phyloP scores from a whole-genome alignment of 1,140 invertebrate genomes.

The Lineus longissimus region DNA sequence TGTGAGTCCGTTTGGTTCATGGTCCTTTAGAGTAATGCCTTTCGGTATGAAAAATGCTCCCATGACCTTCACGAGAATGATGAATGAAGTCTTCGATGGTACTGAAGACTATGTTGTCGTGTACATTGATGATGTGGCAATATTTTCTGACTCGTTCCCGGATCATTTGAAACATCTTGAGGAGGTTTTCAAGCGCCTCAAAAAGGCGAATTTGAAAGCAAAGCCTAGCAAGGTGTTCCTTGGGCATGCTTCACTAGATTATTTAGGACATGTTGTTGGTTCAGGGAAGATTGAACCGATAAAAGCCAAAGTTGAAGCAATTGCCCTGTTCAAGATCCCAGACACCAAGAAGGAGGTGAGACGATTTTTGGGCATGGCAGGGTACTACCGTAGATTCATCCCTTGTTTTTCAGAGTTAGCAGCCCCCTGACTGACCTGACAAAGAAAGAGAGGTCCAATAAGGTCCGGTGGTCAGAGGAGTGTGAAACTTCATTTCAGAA shows the following conservation, averaged over 20 bases:
- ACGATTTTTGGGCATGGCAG: slow-evolving; percentile 32
- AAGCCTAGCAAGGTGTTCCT: no score
- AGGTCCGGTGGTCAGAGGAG: slow-evolving; percentile 38
- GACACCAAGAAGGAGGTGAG: slow-evolving; percentile 29
- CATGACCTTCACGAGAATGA: no score
- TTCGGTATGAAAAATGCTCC: no score
- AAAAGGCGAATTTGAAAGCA: no score
- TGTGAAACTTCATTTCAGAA: slow-evolving; percentile 37
- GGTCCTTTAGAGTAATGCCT: no score
- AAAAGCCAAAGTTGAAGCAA: slow-evolving; percentile 22
- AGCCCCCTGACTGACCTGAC: slow-evolving; percentile 41
- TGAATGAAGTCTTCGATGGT: no score
- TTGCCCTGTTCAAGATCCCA: slow-evolving; percentile 23
- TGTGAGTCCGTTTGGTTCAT: no score
- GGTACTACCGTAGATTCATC: slow-evolving; percentile 43
- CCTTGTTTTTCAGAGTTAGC: slow-evolving; percentile 49
- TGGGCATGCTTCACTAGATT: slow-evolving; percentile 7
- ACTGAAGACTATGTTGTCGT: no score
- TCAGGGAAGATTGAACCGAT: slow-evolving; percentile 15
- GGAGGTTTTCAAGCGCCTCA: no score
- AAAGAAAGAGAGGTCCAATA: slow-evolving; percentile 21
- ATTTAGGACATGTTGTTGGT: slow-evolving; percentile 21
- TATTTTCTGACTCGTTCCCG: no score
- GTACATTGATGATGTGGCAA: no score
- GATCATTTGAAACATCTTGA: no score